phyloP scores from a whole-genome alignment of 2,797 vertebrate species.

The Muraenolepis orangiensis region DNA sequence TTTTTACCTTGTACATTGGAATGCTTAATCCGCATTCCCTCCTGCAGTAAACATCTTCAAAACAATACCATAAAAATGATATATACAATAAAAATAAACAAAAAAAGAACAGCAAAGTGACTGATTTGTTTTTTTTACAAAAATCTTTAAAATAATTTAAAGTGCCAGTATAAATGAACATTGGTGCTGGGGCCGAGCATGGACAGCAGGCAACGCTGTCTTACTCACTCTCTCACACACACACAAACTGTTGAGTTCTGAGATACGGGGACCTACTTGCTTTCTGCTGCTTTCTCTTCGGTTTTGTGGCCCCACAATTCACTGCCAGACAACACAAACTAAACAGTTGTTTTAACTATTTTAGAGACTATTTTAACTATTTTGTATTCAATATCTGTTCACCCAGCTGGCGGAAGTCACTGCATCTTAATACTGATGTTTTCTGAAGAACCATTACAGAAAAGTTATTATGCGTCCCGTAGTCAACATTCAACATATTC shows the following conservation, averaged over 20 bases:
- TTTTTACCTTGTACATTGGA: too few relatives aligned
- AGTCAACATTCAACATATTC: background rate
- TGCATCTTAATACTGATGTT: background rate
- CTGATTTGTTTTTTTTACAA: too few relatives aligned
- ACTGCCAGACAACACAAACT: slow-evolving; percentile 40
- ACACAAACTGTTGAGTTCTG: slow-evolving; percentile 31
- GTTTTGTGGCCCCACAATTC: slow-evolving; percentile 38
- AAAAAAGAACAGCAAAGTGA: too few relatives aligned
- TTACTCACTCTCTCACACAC: too few relatives aligned
- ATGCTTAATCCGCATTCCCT: too few relatives aligned
- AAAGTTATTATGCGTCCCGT: background rate
- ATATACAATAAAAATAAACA: too few relatives aligned
- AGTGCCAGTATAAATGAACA: too few relatives aligned
- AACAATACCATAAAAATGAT: too few relatives aligned
- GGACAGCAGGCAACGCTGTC: slow-evolving; percentile 8
- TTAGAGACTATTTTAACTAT: too few relatives aligned
- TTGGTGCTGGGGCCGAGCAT: slow-evolving; percentile 10
- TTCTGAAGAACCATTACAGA: background rate
- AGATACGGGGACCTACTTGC: slow-evolving; percentile 24
- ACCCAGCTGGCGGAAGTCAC: background rate
- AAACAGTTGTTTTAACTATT: too few relatives aligned
- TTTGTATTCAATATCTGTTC: background rate
- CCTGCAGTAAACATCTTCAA: too few relatives aligned
- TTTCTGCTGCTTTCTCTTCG: slow-evolving; percentile 17
- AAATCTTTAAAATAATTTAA: too few relatives aligned